Evolutionary conservation across 2,797 vertebrate species (phyloP), one percentile per base, ranked within the genome.

Genomic region (Myiotriccus ornatus): DNA sequence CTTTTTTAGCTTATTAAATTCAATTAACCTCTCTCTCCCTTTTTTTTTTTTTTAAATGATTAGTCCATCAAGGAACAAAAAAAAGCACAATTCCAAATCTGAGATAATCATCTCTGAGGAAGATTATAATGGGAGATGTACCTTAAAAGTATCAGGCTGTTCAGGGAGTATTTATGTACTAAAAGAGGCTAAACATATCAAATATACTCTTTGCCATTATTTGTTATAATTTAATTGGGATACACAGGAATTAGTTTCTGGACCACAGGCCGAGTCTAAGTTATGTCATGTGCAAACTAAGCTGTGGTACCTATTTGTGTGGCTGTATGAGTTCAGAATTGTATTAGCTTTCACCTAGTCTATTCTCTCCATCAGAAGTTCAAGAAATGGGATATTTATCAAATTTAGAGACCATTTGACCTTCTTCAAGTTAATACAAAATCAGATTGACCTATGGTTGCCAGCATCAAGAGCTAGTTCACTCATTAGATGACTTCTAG

Each of bases 361-460:
- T 88, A 49, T 88, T 67, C 55, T 93, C 69, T 93, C 89, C 73
- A 91, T 95, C 92, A 92, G 82, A 76, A 94, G 82, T 86, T 84
- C 82, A 94, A 97, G 84, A 95, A 96, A 95, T 95, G 43, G 82
- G 93, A 89, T 93, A 93, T 94, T 95, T 96, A 95, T 95, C 87
- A 94, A 93, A 96, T 96, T 97, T 95, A 93, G 91, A 89, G 89
- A 95, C 82, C 76, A 41, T 93, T 95, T 94, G 90, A 91, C 94
- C 93, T 95, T 94, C 89, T 94, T 78, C 79, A 94, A 95, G 90
- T 96, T 97, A 96, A 95, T 91, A 94, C 73, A 95, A 91, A 94
- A 94, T 93, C 93, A 87, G 82, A 95, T 89, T 95, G 95, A 93
- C 96, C 95, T 95, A 43, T 65, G 82, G 78, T 75, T 92, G 55